phyloP scores from a whole-genome alignment of 2,113 vertebrate genomes.

The Parus major region DNA sequence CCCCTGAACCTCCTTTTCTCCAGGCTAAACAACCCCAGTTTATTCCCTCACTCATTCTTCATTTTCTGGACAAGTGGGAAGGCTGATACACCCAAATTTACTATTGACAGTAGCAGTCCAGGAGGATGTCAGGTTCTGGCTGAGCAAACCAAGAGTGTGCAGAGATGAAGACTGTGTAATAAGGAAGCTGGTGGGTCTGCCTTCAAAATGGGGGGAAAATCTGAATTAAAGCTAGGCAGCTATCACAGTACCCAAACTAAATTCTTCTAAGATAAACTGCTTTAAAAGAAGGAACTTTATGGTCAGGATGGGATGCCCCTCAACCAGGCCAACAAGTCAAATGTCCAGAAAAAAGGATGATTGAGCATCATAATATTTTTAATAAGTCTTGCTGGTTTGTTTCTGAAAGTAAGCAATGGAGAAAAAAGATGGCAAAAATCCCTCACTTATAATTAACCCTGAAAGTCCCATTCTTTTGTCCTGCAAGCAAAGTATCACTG shows the following conservation, averaged over 20 bases:
- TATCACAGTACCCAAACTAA: not conserved
- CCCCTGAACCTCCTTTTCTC: not conserved
- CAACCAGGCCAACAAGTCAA: not conserved
- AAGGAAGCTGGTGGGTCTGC: not conserved
- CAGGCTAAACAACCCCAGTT: not conserved
- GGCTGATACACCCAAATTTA: not conserved
- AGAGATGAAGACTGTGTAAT: not conserved
- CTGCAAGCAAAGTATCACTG: not conserved
- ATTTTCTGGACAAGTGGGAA: not conserved
- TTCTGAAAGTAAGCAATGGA: not conserved
- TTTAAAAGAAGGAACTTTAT: not conserved
- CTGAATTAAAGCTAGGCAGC: not conserved
- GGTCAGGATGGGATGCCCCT: fast-evolving
- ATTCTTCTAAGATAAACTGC: not conserved
- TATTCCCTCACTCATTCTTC: not conserved
- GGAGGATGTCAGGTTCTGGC: not conserved
- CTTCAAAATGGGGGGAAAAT: not conserved
- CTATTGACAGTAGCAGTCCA: not conserved
- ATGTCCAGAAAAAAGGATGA: not conserved
- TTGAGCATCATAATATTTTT: not conserved
- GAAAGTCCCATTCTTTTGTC: not conserved
- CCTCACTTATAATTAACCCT: not conserved
- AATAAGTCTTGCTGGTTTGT: not conserved
- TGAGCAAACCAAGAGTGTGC: not conserved
- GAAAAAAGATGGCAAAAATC: not conserved